Conservation (phyloP, 2,888 invertebrate genomes). For the Stenotaenia linearis region DNA sequence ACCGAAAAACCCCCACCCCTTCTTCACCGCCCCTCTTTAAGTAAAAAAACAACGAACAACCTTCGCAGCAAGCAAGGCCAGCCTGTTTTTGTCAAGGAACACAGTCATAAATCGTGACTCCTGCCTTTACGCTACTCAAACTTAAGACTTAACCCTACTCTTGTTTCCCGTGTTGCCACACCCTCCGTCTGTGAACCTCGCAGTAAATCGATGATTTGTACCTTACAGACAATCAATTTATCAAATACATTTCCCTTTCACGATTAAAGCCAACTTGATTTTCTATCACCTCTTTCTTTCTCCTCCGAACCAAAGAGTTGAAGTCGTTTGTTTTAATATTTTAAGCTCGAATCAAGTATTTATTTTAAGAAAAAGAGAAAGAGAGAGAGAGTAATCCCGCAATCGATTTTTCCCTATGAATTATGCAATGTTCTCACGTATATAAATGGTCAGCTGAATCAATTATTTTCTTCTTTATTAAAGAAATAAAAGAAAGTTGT, state of each 20-base stretch:
- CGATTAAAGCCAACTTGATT: not conserved
- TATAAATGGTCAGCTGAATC: not conserved
- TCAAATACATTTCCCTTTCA: not conserved
- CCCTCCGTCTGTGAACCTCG: not conserved
- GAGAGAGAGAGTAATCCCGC: not conserved
- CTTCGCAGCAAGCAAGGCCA: not conserved
- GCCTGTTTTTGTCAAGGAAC: constrained; percentile 24
- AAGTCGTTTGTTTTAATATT: not conserved
- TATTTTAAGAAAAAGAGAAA: not conserved
- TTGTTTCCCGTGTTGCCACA: constrained; percentile 3
- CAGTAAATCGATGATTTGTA: constrained; percentile 16
- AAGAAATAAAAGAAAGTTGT: not conserved
- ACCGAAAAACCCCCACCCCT: not conserved
- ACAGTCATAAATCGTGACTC: not conserved
- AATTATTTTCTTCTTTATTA: not conserved
- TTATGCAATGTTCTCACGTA: not conserved
- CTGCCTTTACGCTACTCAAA: not conserved
- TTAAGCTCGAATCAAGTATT: not conserved
- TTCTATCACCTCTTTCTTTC: not conserved
- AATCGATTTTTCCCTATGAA: not conserved
- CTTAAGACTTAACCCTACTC: not conserved
- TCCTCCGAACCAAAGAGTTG: not conserved
- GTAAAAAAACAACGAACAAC: not conserved
- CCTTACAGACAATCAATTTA: constrained; percentile 20
- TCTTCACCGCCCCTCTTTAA: not conserved